Percentiles rank a stretch among this genome's conserved stretches.
Conservation (phyloP, 2,797 vertebrate genomes). For the Rhinatrema bivittatum region DNA sequence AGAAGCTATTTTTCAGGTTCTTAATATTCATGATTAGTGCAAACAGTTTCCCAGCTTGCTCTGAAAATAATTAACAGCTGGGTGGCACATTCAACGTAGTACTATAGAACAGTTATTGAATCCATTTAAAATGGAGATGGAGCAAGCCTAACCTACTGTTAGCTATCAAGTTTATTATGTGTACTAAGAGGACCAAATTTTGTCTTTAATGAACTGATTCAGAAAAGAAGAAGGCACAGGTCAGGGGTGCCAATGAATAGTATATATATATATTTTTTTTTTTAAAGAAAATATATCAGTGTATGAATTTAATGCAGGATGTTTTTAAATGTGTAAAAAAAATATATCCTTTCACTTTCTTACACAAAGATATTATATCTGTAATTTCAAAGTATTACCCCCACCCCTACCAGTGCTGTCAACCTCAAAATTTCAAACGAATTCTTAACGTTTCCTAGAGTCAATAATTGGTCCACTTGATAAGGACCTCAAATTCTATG, state of each 20-base stretch:
- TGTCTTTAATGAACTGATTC: background rate
- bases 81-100: constrained; percentile 19
- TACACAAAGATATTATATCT: too few relatives aligned
- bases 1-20: constrained; percentile 39
- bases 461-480: too few relatives aligned
- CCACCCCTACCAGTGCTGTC: background rate
- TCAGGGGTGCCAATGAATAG: background rate
- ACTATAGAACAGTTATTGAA: constrained; percentile 13
- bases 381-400: background rate
- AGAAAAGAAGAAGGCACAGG: background rate
- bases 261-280: too few relatives aligned
- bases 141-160: constrained; percentile 7
- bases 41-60: constrained; percentile 33
- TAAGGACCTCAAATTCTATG: too few relatives aligned
- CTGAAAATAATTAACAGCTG: constrained; percentile 31
- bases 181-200: constrained; percentile 14
- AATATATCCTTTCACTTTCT: constrained; percentile 20
- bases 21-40: constrained; percentile 39
- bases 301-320: background rate
- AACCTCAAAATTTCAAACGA: too few relatives aligned
- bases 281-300: too few relatives aligned
- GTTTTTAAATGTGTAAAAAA: constrained; percentile 11
- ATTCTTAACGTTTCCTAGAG: too few relatives aligned
- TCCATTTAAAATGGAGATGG: background rate
- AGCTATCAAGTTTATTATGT: constrained; percentile 12